phyloP scores from a whole-genome alignment of 2,888 invertebrate genomes.

The Andricus curvator region DNA sequence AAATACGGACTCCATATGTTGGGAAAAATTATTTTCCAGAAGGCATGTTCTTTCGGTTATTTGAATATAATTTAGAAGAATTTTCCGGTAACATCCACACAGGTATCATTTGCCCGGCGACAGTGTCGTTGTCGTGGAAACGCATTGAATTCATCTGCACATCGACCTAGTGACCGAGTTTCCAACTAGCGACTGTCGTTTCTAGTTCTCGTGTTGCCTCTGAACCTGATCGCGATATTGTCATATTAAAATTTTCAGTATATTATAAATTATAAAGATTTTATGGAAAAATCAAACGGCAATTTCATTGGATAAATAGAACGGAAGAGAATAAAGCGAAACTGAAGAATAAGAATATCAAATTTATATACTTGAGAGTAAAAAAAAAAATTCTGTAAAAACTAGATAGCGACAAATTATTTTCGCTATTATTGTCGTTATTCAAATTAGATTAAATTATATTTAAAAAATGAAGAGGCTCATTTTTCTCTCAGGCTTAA shows the following conservation, averaged over 20 bases:
- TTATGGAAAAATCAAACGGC: neutral
- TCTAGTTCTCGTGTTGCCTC: slow-evolving; percentile 33
- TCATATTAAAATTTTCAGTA: slow-evolving; percentile 27
- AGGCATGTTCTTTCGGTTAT: neutral
- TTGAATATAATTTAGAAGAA: slow-evolving; percentile 33
- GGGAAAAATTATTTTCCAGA: neutral
- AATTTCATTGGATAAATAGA: neutral
- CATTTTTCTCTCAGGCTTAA: no score
- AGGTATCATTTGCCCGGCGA: slow-evolving; percentile 42
- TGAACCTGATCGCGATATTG: slow-evolving; percentile 34
- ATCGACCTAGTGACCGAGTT: slow-evolving; percentile 72
- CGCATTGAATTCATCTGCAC: slow-evolving; percentile 63
- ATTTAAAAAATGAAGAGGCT: no score
- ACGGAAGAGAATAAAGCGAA: neutral
- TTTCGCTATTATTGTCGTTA: no score
- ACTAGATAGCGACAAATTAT: no score
- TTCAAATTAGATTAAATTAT: no score
- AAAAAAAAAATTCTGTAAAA: no score
- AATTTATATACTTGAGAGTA: neutral
- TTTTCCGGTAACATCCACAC: slow-evolving; percentile 26
- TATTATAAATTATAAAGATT: neutral
- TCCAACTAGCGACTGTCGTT: slow-evolving; percentile 44
- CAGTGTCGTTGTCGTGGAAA: slow-evolving; percentile 61
- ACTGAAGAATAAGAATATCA: neutral
- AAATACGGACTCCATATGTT: neutral